phyloP scores from a whole-genome alignment of 2,113 vertebrate species.

The Odontophorus gujanensis region DNA sequence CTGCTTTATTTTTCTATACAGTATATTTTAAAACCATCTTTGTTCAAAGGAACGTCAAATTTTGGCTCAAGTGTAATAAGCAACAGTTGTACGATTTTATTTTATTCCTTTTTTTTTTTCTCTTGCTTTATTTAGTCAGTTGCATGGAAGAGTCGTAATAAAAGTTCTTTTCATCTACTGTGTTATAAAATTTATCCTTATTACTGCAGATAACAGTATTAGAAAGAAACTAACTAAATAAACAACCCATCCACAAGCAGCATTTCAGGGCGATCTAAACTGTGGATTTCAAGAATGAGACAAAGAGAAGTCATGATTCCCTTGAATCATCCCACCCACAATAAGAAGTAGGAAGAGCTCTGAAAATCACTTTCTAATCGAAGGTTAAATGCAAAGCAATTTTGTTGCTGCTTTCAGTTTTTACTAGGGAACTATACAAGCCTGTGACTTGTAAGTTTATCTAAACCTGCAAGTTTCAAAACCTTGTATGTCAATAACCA shows the following conservation, averaged over 20 bases:
- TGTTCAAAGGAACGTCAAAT: background rate
- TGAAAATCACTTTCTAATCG: conserved; percentile 27
- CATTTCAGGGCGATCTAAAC: background rate
- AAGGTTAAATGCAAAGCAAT: background rate
- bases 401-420: background rate
- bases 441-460: background rate
- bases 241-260: background rate
- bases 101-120: background rate
- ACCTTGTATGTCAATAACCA: background rate
- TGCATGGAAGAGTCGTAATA: background rate
- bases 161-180: background rate
- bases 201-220: background rate
- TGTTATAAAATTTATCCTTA: background rate
- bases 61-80: background rate
- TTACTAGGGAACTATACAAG: background rate
- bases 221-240: background rate
- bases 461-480: background rate
- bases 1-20: background rate
- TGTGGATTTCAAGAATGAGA: background rate
- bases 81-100: background rate
- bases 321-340: conserved; percentile 35
- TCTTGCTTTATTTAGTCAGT: background rate
- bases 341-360: conserved; percentile 58
- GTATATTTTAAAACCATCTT: background rate
- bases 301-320: background rate